A percentile compares a stretch with the other conserved stretches of the same genome.
phyloP scores from a whole-genome alignment of 2,888 invertebrate species.

The Isotomurus palustris region DNA sequence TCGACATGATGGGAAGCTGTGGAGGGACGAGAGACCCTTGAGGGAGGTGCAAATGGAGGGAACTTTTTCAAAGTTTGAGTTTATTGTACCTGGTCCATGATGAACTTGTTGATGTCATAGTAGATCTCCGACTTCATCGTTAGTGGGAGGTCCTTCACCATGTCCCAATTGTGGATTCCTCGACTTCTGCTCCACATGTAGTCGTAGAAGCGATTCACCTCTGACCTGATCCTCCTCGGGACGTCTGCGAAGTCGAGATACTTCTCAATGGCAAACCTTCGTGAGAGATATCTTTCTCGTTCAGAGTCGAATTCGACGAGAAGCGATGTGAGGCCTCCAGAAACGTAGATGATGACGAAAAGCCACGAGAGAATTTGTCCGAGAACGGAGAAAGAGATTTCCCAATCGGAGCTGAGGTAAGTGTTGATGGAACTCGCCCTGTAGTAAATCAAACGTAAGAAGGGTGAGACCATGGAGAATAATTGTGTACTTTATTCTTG shows the following conservation, averaged over 20 bases:
- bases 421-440: constrained; percentile 35
- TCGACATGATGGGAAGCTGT: constrained; percentile 25
- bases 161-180: constrained; percentile 36
- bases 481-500: too few species aligned
- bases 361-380: constrained; percentile 41
- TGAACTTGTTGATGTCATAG: constrained; percentile 44
- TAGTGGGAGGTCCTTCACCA: constrained; percentile 38
- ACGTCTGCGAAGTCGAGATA: constrained; percentile 30
- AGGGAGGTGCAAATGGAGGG: background rate
- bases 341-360: constrained; percentile 32
- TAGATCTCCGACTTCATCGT: constrained; percentile 42
- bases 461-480: background rate
- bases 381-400: constrained; percentile 28
- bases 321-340: constrained; percentile 37
- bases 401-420: constrained; percentile 18
- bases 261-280: constrained; percentile 37
- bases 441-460: background rate
- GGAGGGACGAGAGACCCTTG: background rate
- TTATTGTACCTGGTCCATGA: constrained; percentile 39
- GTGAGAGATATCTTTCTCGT: constrained; percentile 27
- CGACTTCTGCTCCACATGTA: constrained; percentile 40
- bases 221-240: constrained; percentile 9
- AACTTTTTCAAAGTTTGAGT: background rate
- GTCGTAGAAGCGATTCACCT: constrained; percentile 38
- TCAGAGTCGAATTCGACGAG: constrained; percentile 44